Percentiles rank a stretch among this genome's conserved stretches.
Evolutionary conservation across 1,140 invertebrate species (phyloP).

Genomic region (Centruroides sculpturatus): DNA sequence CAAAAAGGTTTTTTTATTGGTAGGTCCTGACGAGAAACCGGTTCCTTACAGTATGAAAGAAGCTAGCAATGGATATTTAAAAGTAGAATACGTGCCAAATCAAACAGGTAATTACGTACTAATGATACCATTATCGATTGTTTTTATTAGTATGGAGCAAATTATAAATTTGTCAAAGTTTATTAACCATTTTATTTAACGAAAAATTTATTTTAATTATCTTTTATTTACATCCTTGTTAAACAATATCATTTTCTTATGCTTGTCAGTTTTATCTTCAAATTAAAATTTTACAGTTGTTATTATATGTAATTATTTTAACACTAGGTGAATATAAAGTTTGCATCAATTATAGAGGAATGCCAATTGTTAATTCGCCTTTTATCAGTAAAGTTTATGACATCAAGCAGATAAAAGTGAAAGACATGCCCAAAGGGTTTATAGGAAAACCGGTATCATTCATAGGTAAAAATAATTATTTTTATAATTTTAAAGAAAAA

Average conservation of each 20-base stretch:
- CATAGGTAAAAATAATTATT: conserved; percentile 47
- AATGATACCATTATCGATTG: no score
- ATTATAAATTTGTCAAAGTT: no score
- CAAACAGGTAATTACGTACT: conserved; percentile 7
- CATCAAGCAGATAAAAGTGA: conserved; percentile 83
- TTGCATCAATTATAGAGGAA: conserved; percentile 54
- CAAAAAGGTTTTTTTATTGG: no score
- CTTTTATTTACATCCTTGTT: no score
- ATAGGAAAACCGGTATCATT: conserved; percentile 90
- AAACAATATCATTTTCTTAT: no score
- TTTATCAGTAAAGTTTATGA: conserved; percentile 92
- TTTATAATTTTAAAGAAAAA: background rate
- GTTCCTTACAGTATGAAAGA: conserved; percentile 16
- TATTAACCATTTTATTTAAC: no score
- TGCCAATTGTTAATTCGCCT: conserved; percentile 67
- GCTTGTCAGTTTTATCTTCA: no score
- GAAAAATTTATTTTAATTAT: no score
- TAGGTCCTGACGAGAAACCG: conserved; percentile 15
- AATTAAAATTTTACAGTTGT: no score
- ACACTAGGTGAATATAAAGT: conserved; percentile 68
- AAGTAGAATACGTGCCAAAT: conserved; percentile 9
- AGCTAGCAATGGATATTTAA: conserved; percentile 13
- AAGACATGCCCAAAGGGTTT: conserved; percentile 73
- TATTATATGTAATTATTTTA: no score
- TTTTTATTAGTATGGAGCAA: no score